Percentiles rank a stretch among this genome's conserved stretches.
These are phyloP conservation scores for Tapera naevia DNA, from an alignment of 2,797 vertebrate species.

Conservation along the genomic window DNA sequence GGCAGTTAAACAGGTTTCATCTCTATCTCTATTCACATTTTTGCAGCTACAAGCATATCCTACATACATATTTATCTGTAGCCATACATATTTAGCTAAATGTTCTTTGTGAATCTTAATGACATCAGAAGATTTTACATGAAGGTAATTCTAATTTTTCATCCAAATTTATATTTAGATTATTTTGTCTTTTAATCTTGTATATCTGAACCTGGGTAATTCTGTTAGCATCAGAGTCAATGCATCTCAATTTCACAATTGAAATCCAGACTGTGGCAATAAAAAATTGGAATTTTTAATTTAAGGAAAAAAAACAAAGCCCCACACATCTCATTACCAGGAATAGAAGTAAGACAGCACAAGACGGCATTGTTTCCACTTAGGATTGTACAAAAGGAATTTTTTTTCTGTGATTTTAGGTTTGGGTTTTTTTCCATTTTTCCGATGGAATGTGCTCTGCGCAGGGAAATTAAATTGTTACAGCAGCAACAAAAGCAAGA, in stretches of 20 bases:
- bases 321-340: not conserved
- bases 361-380: not conserved
- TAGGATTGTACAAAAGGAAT: not conserved
- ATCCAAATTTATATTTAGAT: constrained; percentile 4
- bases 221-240: not conserved
- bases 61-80: constrained; percentile 6
- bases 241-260: not conserved
- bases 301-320: not conserved
- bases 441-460: not conserved
- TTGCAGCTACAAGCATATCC: not conserved
- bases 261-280: not conserved
- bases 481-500: not conserved
- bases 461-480: not conserved
- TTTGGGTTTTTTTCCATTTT: not conserved
- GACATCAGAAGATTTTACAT: constrained; percentile 3
- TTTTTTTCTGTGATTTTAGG: not conserved
- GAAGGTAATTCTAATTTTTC: not conserved
- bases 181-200: not conserved
- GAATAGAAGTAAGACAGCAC: not conserved
- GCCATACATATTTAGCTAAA: not conserved
- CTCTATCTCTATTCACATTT: not conserved
- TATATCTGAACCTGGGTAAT: not conserved
- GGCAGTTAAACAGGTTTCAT: not conserved
- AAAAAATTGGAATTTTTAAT: not conserved
- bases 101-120: not conserved